phyloP scores from a whole-genome alignment of 1,140 invertebrate genomes.

The Colletes gigas region DNA sequence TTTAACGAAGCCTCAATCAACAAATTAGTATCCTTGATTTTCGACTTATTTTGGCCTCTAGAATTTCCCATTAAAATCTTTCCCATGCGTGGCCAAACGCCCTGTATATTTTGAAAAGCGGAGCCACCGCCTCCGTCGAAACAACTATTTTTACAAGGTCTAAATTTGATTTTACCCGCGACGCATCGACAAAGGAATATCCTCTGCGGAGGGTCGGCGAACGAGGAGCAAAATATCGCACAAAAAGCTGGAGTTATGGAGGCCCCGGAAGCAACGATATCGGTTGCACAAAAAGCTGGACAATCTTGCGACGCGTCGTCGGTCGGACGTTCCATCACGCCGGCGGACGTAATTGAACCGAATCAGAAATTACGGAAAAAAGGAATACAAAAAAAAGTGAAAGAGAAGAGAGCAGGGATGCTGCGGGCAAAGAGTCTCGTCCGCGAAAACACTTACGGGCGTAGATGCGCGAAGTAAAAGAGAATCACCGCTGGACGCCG shows the following conservation, averaged over 20 bases:
- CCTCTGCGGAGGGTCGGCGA: neutral
- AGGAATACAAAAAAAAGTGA: too few relatives aligned
- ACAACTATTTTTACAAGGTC: neutral
- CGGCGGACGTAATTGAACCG: neutral
- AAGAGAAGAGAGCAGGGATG: too few relatives aligned
- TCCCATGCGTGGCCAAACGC: too few relatives aligned
- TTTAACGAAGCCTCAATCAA: too few relatives aligned
- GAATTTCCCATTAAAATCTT: too few relatives aligned
- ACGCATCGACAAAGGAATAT: neutral
- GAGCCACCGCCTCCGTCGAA: neutral
- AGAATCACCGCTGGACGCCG: constrained; percentile 49
- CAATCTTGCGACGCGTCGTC: neutral
- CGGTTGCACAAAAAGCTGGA: neutral
- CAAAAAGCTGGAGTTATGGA: neutral
- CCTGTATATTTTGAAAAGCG: too few relatives aligned
- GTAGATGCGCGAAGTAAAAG: constrained; percentile 40
- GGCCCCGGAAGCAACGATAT: neutral
- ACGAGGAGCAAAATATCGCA: neutral
- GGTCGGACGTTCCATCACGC: neutral
- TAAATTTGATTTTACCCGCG: neutral
- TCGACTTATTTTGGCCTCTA: too few relatives aligned
- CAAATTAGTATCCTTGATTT: too few relatives aligned
- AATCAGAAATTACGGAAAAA: neutral
- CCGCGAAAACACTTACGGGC: constrained; percentile 23
- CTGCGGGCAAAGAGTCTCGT: neutral